These are phyloP conservation scores for Oreotrochilus melanogaster DNA, from an alignment of 2,113 vertebrate genomes.

Conservation along the genomic window DNA sequence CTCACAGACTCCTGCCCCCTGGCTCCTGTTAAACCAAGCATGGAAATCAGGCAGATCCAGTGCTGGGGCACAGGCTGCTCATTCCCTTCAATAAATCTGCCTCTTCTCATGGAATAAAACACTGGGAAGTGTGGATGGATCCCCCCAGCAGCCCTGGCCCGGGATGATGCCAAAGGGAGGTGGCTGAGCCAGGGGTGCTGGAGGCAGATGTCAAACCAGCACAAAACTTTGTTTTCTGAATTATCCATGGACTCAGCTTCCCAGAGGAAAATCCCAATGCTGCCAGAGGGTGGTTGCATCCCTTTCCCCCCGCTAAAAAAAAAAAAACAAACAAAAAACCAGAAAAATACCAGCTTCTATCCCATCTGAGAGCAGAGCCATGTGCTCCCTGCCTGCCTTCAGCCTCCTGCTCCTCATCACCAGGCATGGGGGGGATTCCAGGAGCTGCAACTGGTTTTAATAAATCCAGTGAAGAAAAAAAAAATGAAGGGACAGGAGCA, in stretches of 20 bases:
- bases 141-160: neutral
- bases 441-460: constrained; percentile 59
- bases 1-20: neutral
- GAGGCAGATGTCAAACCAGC: neutral
- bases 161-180: neutral
- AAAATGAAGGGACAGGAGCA: constrained; percentile 65
- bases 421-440: neutral
- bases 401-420: neutral
- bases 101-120: neutral
- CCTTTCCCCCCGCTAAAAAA: neutral
- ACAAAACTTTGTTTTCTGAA: neutral
- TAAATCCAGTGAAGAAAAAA: constrained; percentile 59
- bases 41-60: neutral
- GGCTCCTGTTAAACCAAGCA: fast-evolving
- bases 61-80: fast-evolving
- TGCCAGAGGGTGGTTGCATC: neutral
- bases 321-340: too few relatives aligned
- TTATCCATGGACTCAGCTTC: fast-evolving
- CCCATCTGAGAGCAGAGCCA: neutral
- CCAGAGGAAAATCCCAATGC: neutral
- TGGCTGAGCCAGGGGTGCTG: neutral
- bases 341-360: neutral
- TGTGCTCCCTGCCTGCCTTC: neutral
- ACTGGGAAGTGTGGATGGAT: neutral
- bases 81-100: neutral